Evolutionary conservation across 2,888 invertebrate genomes (phyloP).

Genomic region (Eristalis arbustorum): DNA sequence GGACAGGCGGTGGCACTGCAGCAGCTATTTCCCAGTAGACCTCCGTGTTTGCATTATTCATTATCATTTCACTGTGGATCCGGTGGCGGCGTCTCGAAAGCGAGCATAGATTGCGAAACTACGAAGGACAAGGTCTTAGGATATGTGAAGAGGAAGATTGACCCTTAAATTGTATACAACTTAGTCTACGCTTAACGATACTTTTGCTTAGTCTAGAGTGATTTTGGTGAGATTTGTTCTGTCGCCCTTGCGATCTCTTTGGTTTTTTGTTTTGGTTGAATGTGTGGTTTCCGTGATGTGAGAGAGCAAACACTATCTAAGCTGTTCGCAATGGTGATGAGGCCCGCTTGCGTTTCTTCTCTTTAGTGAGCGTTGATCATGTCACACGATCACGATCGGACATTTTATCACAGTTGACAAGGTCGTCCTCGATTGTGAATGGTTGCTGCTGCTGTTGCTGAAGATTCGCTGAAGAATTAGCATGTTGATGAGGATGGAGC

Average conservation of each 20-base stretch:
- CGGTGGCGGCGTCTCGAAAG: slow-evolving; percentile 34
- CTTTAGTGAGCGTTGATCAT: slow-evolving; percentile 60
- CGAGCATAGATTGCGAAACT: slow-evolving; percentile 45
- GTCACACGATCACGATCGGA: slow-evolving; percentile 69
- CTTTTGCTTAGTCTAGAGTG: slow-evolving; percentile 20
- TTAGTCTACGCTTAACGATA: slow-evolving; percentile 44
- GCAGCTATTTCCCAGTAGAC: slow-evolving; percentile 74
- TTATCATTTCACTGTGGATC: slow-evolving; percentile 72
- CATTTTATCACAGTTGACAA: slow-evolving; percentile 63
- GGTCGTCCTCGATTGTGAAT: slow-evolving; percentile 18
- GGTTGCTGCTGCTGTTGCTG: slow-evolving; percentile 24
- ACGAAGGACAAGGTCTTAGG: slow-evolving; percentile 30
- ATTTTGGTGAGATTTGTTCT: background rate
- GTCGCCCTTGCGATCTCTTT: slow-evolving; percentile 1
- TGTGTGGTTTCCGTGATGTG: slow-evolving; percentile 14
- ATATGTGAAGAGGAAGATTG: slow-evolving; percentile 51
- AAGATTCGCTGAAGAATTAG: background rate
- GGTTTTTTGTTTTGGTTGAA: background rate
- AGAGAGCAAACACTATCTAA: slow-evolving; percentile 44
- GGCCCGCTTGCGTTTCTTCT: slow-evolving; percentile 34
- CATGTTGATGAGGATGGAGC: slow-evolving; percentile 24
- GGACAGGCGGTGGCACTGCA: slow-evolving; percentile 71
- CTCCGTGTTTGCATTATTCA: slow-evolving; percentile 77
- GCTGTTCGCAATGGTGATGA: slow-evolving; percentile 34
- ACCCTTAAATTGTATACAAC: slow-evolving; percentile 28